Evolutionary conservation across 1,140 invertebrate species (phyloP).

Genomic region (Solen grandis): DNA sequence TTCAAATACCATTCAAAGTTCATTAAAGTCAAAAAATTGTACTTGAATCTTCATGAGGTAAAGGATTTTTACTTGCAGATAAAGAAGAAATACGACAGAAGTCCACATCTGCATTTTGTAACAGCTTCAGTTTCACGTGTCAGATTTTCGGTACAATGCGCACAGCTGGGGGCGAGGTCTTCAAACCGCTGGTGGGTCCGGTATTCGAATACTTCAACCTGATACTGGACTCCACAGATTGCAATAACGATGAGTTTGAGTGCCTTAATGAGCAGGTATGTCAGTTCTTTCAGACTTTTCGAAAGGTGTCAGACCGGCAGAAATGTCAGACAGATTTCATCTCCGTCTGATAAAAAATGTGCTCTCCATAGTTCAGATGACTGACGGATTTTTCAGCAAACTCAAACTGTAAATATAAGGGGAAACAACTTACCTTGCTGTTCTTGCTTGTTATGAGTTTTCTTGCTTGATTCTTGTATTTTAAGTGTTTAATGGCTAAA

Average conservation of each 20-base stretch:
- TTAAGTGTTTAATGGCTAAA: no score
- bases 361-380: no score
- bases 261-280: slow-evolving; percentile 56
- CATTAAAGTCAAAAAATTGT: no score
- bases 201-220: slow-evolving; percentile 62
- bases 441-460: no score
- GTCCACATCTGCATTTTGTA: slow-evolving; percentile 57
- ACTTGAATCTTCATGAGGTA: not conserved
- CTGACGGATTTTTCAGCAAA: no score
- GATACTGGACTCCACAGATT: slow-evolving; percentile 28
- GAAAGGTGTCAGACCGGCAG: no score
- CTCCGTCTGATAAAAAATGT: no score
- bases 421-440: no score
- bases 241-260: slow-evolving; percentile 57
- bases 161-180: slow-evolving; percentile 57
- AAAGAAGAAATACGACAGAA: slow-evolving; percentile 51
- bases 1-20: no score
- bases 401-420: no score
- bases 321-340: no score
- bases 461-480: no score
- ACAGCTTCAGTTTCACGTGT: slow-evolving; percentile 58
- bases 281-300: not conserved
- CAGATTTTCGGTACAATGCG: slow-evolving; percentile 62
- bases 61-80: slow-evolving; percentile 47
- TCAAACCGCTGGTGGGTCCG: slow-evolving; percentile 58